A percentile compares a stretch with the other conserved stretches of the same genome.
Evolutionary conservation across 2,113 vertebrate genomes (phyloP).

Genomic region (Girardinichthys multiradiatus): DNA sequence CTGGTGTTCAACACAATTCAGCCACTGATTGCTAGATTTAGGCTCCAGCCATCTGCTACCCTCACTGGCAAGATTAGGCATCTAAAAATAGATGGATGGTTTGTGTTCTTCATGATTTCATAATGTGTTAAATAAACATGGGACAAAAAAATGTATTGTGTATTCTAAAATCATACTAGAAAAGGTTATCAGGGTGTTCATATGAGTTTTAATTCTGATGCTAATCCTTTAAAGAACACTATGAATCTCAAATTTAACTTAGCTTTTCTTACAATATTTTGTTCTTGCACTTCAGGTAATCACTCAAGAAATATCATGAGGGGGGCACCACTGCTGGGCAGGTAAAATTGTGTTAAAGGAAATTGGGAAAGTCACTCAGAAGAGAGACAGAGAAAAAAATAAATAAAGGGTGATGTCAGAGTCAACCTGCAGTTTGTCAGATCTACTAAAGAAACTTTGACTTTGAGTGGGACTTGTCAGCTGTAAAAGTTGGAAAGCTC

Average conservation of each 20-base stretch:
- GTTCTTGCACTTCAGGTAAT: conserved; percentile 3
- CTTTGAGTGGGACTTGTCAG: conserved; percentile 15
- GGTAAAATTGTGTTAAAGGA: background rate
- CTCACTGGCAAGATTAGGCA: too few species aligned
- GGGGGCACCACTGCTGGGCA: background rate
- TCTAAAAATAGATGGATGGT: too few species aligned
- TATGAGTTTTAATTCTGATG: background rate
- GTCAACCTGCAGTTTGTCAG: conserved; percentile 16
- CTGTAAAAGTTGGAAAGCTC: background rate
- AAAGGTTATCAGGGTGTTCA: background rate
- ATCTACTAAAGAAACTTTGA: conserved; percentile 1
- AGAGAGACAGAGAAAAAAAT: background rate
- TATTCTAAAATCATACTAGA: background rate
- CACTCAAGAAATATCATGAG: background rate
- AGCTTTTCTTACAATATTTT: background rate
- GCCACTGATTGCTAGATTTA: too few species aligned
- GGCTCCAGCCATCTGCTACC: too few species aligned
- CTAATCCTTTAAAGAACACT: background rate
- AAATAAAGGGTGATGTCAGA: conserved; percentile 6
- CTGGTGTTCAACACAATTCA: too few species aligned
- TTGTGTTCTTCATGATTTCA: too few species aligned
- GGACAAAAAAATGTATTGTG: background rate
- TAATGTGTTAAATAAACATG: background rate
- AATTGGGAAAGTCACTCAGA: background rate
- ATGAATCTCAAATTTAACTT: background rate